Evolutionary conservation across 2,113 vertebrate species (phyloP).

Genomic region (Turdus rufiventris): DNA sequence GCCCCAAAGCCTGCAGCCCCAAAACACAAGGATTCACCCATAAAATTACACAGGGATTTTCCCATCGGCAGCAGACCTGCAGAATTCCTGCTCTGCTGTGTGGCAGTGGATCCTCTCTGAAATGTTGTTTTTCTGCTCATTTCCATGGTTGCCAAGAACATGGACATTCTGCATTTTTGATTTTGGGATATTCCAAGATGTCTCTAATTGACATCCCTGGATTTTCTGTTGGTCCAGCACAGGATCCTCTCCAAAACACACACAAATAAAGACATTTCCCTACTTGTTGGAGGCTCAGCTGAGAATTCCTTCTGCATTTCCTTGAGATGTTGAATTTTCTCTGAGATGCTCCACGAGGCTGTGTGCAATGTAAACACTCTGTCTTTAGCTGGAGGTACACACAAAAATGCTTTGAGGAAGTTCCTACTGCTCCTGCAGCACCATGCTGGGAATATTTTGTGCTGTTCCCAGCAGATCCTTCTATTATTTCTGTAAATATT

Average conservation of each 20-base stretch:
- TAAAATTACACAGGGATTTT: accelerated
- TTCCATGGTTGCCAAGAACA: neutral
- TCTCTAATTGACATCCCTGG: neutral
- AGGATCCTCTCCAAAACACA: neutral
- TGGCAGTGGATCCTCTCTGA: neutral
- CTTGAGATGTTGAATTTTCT: neutral
- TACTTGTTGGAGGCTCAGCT: neutral
- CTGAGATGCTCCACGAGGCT: neutral
- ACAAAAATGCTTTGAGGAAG: conserved; percentile 29
- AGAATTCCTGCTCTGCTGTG: neutral
- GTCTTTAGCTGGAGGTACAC: neutral
- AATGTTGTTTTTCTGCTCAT: neutral
- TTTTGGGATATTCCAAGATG: accelerated
- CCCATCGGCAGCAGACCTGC: neutral
- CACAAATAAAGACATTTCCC: neutral
- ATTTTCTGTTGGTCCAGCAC: accelerated
- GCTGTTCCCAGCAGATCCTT: conserved; percentile 46
- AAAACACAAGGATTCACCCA: neutral
- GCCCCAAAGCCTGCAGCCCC: neutral
- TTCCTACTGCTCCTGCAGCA: conserved; percentile 7
- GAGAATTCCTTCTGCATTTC: neutral
- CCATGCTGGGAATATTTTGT: conserved; percentile 8
- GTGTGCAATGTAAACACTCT: neutral
- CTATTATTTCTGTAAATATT: conserved; percentile 59
- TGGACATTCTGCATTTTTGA: neutral